Base-by-base conservation (phyloP, 2,797 vertebrate species). In the Triplophysa yarkandensis region DNA sequence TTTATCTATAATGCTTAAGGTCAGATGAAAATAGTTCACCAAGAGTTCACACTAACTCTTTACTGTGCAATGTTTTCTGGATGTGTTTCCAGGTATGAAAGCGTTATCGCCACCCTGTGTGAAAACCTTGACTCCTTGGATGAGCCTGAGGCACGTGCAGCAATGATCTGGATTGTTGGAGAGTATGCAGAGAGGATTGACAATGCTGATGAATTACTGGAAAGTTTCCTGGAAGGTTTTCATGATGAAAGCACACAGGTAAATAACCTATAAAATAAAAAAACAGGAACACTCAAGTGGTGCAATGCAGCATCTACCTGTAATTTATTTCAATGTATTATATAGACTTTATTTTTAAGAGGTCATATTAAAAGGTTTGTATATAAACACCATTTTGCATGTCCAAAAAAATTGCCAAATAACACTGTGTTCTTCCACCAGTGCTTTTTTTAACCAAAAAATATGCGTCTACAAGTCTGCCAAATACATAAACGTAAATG, bases 151-250 rank as follows among this genome's bases (percentile, higher is more conserved):
- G 96, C 98, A 4, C 94, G 97, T 8, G 98, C 96, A 9, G 96
- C 98, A 82, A 99, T 99, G 98, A 99, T 99, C 86, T 99, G 98
- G 97, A 99, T 99, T 16, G 97, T 99, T 64, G 96, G 97, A 0
- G 97, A 99, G 79, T 98, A 99, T 0, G 97, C 98, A 0, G 97
- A 99, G 80, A 92, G 97, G 78, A 99, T 99, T 10, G 97, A 99
- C 87, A 99, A 99, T 0, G 97, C 97, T 0, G 98, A 99, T 19
- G 98, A 99, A 81, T 85, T 99, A 84, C 82, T 99, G 75, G 97
- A 99, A 90, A 99, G 97, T 82, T 99, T 99, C 82, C 88, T 99
- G 11, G 98, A 99, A 82, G 98, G 97, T 32, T 99, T 99, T 88
- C 97, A 99, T 3, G 97, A 99, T 60, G 98, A 99, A 88, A 99